Conservation (phyloP, 1,140 invertebrate genomes). For the Anastrepha ludens region DNA sequence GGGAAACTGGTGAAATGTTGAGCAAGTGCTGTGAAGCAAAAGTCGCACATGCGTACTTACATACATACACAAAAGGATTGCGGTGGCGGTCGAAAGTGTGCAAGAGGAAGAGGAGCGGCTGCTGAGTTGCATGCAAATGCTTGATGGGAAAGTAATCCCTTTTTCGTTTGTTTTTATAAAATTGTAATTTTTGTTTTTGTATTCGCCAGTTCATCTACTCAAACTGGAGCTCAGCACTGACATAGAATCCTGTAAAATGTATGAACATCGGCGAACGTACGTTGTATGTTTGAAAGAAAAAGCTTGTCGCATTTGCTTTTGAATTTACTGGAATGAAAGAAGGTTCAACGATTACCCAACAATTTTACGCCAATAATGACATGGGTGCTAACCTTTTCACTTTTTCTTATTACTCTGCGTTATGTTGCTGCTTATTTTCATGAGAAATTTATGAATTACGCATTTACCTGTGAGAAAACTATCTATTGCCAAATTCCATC, state of each 20-base stretch:
- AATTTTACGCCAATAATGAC: neutral
- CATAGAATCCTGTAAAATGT: too few species aligned
- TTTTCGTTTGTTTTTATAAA: neutral
- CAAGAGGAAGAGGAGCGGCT: neutral
- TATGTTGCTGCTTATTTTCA: neutral
- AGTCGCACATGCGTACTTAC: neutral
- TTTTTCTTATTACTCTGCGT: neutral
- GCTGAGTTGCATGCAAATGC: neutral
- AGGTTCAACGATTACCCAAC: neutral
- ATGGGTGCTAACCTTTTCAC: slow-evolving; percentile 3
- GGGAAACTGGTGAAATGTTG: slow-evolving; percentile 42
- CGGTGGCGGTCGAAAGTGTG: neutral
- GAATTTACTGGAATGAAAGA: neutral
- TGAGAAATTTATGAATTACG: too few species aligned
- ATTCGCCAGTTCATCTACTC: neutral
- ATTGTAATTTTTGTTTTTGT: neutral
- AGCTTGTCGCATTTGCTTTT: neutral
- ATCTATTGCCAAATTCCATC: too few species aligned
- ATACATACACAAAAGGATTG: slow-evolving; percentile 21
- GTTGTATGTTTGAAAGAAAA: too few species aligned
- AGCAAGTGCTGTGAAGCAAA: neutral
- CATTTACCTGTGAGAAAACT: too few species aligned
- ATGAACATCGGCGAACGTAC: too few species aligned
- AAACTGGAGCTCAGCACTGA: too few species aligned
- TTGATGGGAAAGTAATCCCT: slow-evolving; percentile 28